These are phyloP conservation scores for Petrocephalus schoutedeni DNA, from an alignment of 2,797 vertebrate species.

Conservation along the genomic window DNA sequence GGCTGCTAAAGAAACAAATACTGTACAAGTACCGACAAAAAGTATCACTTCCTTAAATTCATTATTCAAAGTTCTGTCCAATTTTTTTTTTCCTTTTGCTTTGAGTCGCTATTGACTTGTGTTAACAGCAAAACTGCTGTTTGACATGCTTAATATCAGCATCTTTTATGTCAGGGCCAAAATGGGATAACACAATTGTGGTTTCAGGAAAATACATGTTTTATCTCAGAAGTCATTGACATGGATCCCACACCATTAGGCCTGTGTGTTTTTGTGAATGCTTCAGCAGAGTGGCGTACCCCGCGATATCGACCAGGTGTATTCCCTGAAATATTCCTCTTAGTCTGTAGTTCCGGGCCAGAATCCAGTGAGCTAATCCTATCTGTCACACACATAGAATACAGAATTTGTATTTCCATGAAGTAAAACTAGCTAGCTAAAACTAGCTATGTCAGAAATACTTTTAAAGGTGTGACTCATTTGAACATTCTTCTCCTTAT, in stretches of 20 bases:
- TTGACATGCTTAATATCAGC: not conserved
- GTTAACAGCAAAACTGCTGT: not conserved
- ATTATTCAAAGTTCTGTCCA: not conserved
- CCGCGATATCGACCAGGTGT: not conserved
- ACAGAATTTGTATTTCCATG: not conserved
- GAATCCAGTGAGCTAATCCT: not conserved
- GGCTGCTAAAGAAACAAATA: conserved; percentile 9
- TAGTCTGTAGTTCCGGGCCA: not conserved
- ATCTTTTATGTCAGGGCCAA: not conserved
- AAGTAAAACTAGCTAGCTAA: not conserved
- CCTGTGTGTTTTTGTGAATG: not conserved
- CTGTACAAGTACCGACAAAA: not conserved
- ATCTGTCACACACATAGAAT: not conserved
- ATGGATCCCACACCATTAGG: not conserved
- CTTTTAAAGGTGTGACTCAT: not conserved
- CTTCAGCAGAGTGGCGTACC: not conserved
- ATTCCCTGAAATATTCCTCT: not conserved
- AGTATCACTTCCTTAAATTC: conserved; percentile 18
- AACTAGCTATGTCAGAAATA: not conserved
- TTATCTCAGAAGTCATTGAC: too few species aligned
- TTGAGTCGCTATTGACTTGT: not conserved
- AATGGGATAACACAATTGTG: not conserved
- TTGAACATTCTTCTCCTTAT: not conserved
- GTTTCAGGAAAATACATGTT: not conserved
- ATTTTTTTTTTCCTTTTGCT: not conserved